These are phyloP conservation scores for Lanistes nyassanus DNA, from an alignment of 1,140 invertebrate genomes.

Conservation along the genomic window DNA sequence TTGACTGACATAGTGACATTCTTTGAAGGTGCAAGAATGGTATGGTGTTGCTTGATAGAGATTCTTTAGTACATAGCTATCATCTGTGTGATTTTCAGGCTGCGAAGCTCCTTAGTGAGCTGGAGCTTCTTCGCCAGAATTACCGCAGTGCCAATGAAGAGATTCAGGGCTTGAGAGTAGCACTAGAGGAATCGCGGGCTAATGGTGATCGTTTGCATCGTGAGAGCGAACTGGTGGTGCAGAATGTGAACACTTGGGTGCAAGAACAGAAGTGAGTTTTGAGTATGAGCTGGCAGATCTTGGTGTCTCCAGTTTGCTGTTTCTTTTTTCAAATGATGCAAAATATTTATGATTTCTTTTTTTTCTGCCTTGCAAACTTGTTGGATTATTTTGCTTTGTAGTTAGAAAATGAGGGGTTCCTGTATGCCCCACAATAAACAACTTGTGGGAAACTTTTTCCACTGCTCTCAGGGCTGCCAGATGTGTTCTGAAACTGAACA, in stretches of 20 bases:
- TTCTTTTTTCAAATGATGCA: neutral
- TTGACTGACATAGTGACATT: no score
- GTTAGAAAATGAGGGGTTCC: no score
- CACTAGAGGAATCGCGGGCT: constrained; percentile 61
- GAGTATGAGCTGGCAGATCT: neutral
- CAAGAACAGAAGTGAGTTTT: constrained; percentile 64
- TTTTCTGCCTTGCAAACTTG: no score
- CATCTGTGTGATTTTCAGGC: constrained; percentile 34
- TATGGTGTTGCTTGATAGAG: no score
- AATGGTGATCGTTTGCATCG: constrained; percentile 64
- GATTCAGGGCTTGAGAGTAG: constrained; percentile 55
- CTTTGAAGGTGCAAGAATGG: no score
- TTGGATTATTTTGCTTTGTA: no score
- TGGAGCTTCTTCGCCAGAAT: constrained; percentile 57
- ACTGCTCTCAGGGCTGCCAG: no score
- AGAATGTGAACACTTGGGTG: constrained; percentile 66
- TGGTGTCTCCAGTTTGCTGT: neutral
- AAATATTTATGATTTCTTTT: no score
- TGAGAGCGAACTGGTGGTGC: constrained; percentile 65
- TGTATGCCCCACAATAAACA: no score
- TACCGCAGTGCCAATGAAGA: constrained; percentile 62
- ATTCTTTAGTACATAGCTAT: no score
- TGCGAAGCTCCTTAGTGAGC: constrained; percentile 51
- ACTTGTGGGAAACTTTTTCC: no score
- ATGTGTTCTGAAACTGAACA: no score